Percentiles rank a stretch among this genome's conserved stretches.
Evolutionary conservation across 1,140 invertebrate species (phyloP).

Genomic region (Acromyrmex echinatior): DNA sequence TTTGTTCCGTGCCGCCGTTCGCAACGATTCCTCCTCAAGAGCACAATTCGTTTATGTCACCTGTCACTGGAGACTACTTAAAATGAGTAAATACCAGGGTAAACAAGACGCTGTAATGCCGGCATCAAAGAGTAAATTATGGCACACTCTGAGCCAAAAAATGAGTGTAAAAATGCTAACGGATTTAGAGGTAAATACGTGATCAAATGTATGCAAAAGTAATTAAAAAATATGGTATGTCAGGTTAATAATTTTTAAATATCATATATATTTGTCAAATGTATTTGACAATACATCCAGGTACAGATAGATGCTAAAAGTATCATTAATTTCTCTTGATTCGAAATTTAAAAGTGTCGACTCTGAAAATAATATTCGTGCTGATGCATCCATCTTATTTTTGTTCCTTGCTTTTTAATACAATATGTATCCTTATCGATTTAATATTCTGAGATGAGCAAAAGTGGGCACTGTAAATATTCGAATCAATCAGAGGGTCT

Average conservation of each 20-base stretch:
- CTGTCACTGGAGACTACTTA: constrained; percentile 36
- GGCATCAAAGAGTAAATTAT: background rate
- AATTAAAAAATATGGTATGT: background rate
- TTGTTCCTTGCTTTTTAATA: background rate
- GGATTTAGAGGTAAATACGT: constrained; percentile 3
- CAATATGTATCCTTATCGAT: constrained; percentile 35
- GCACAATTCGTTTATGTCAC: constrained; percentile 52
- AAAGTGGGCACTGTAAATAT: constrained; percentile 31
- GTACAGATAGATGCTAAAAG: background rate
- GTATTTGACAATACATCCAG: background rate
- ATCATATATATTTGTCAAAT: constrained; percentile 1
- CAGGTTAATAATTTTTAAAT: constrained; percentile 33
- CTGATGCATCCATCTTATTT: background rate
- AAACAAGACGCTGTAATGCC: background rate
- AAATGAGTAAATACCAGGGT: constrained; percentile 44
- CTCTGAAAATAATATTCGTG: background rate
- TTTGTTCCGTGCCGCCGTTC: constrained; percentile 39
- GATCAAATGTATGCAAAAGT: background rate
- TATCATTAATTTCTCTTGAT: background rate
- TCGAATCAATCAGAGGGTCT: constrained; percentile 27
- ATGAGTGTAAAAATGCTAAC: background rate
- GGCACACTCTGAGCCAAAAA: background rate
- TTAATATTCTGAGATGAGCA: constrained; percentile 13
- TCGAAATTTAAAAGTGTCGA: background rate
- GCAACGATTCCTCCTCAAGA: background rate